These are phyloP conservation scores for Echinarachnius parma DNA, from an alignment of 53 echinoderm and acorn worm genomes.

Conservation along the genomic window DNA sequence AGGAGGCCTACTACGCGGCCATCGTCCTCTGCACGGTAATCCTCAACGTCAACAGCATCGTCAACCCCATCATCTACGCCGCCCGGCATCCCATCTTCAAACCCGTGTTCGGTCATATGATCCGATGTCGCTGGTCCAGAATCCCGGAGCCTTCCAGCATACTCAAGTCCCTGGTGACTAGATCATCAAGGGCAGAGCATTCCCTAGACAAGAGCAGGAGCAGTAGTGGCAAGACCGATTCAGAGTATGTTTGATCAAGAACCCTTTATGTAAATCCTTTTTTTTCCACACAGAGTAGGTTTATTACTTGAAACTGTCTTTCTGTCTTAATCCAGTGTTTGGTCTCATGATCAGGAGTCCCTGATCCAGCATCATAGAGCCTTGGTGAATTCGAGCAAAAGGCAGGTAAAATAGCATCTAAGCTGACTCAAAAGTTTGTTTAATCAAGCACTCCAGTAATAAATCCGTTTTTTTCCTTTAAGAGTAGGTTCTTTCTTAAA, in stretches of 20 bases:
- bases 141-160: conserved; percentile 45
- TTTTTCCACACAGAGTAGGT: too few relatives aligned
- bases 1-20: not conserved
- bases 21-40: conserved; percentile 17
- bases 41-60: conserved; percentile 38
- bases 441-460: too few relatives aligned
- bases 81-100: conserved; percentile 57
- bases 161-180: conserved; percentile 17
- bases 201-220: not conserved
- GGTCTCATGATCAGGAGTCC: too few relatives aligned
- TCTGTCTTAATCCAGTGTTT: too few relatives aligned
- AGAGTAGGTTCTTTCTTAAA: too few relatives aligned
- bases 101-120: conserved; percentile 46
- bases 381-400: too few relatives aligned
- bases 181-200: not conserved
- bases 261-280: too few relatives aligned
- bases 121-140: conserved; percentile 32
- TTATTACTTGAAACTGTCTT: too few relatives aligned
- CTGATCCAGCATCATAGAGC: too few relatives aligned
- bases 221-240: conserved; percentile 10
- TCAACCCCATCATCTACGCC: conserved; percentile 62
- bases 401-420: too few relatives aligned
- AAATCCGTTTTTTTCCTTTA: too few relatives aligned
- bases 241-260: not conserved
- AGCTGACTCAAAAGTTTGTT: too few relatives aligned